Percentiles rank a stretch among this genome's conserved stretches.
These are phyloP conservation scores for Julus scandinavius DNA, from an alignment of 2,888 invertebrate genomes.

Conservation along the genomic window DNA sequence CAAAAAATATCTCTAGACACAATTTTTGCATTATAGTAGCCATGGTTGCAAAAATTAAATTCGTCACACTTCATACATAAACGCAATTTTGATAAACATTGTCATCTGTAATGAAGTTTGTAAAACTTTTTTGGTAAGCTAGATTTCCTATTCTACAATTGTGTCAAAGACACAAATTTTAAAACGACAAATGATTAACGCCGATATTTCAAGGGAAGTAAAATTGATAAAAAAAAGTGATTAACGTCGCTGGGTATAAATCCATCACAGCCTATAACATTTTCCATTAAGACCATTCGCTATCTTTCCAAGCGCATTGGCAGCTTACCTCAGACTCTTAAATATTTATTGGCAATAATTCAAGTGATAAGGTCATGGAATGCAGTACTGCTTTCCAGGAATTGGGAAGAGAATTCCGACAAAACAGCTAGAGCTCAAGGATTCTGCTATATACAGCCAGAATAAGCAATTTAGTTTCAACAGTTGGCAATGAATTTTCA, in stretches of 20 bases:
- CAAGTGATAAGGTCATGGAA: not conserved
- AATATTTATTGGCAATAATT: conserved; percentile 24
- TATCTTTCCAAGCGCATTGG: not conserved
- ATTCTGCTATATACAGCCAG: not conserved
- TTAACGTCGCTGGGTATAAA: not conserved
- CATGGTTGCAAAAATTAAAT: too few relatives aligned
- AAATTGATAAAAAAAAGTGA: not conserved
- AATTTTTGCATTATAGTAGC: too few relatives aligned
- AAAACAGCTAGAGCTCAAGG: not conserved
- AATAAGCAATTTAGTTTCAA: not conserved
- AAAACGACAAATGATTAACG: too few relatives aligned
- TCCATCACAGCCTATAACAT: not conserved
- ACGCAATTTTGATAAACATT: too few relatives aligned
- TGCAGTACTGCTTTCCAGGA: not conserved
- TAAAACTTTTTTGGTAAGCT: too few relatives aligned
- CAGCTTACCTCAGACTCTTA: not conserved
- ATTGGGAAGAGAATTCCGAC: not conserved
- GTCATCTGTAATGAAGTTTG: too few relatives aligned
- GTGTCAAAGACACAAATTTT: too few relatives aligned
- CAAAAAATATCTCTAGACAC: too few relatives aligned
- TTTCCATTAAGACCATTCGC: not conserved
- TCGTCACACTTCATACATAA: too few relatives aligned
- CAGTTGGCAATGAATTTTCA: not conserved
- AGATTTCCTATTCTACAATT: too few relatives aligned
- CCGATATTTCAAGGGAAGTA: not conserved